Conservation (phyloP, 2,113 vertebrate genomes). For the Dipodomys merriami region DNA sequence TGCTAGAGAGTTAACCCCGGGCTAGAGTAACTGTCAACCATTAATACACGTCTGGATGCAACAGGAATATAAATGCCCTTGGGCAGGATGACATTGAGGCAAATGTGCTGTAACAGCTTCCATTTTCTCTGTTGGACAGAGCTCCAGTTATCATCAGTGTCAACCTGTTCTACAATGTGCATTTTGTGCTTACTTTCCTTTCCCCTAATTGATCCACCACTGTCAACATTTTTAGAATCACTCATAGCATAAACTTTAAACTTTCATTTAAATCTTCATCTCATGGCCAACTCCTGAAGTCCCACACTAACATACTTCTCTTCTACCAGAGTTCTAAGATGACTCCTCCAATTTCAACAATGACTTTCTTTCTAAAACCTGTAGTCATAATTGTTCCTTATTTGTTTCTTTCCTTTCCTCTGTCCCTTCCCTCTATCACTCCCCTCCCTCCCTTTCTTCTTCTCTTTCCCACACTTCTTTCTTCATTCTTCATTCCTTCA, state of each 20-base stretch:
- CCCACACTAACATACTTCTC: neutral
- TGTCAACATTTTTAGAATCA: neutral
- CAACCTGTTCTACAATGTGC: neutral
- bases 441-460: no score
- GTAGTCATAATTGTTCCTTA: neutral
- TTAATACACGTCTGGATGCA: neutral
- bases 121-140: neutral
- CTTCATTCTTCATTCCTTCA: no score
- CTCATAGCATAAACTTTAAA: neutral
- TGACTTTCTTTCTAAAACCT: neutral
- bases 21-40: neutral
- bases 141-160: neutral
- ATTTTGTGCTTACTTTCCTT: neutral
- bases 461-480: no score
- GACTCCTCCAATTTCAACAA: neutral
- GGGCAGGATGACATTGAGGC: neutral
- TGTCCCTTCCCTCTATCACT: no score
- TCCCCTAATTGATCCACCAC: neutral
- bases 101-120: neutral
- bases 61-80: neutral
- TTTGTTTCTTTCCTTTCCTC: no score
- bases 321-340: neutral
- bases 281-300: neutral
- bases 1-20: neutral
- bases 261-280: slow-evolving; percentile 20